Conservation (phyloP, 2,888 invertebrate species). For the Monopis laevigella region DNA sequence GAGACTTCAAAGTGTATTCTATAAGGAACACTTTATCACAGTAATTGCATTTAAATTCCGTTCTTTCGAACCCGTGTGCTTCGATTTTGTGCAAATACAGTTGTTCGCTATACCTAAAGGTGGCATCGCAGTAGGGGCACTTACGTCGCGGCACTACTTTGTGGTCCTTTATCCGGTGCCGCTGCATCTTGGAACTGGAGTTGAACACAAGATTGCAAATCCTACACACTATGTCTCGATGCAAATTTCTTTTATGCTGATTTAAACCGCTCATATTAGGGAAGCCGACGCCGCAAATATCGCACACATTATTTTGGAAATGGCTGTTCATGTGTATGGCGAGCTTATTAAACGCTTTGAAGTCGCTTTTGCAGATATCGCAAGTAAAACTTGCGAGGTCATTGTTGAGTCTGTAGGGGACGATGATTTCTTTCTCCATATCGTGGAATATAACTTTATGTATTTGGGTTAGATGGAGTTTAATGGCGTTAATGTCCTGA, state of each 20-base stretch:
- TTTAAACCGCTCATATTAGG: constrained; percentile 45
- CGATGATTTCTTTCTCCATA: constrained; percentile 39
- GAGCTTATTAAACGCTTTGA: constrained; percentile 50
- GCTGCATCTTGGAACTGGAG: constrained; percentile 28
- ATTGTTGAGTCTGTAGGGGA: constrained; percentile 42
- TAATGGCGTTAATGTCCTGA: constrained; percentile 31
- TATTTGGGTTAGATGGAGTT: constrained; percentile 34
- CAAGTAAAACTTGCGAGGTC: constrained; percentile 35
- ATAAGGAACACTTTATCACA: constrained; percentile 47
- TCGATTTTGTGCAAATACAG: constrained; percentile 5
- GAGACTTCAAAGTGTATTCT: constrained; percentile 2
- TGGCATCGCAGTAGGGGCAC: constrained; percentile 6
- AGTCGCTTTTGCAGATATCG: constrained; percentile 41
- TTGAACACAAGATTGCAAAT: constrained; percentile 1
- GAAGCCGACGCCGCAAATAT: constrained; percentile 46
- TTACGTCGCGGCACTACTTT: constrained; percentile 1
- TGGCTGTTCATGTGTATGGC: constrained; percentile 54
- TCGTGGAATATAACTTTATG: constrained; percentile 44
- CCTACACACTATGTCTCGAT: not conserved
- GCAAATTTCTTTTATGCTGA: constrained; percentile 35
- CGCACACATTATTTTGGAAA: constrained; percentile 50
- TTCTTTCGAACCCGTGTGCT: constrained; percentile 23
- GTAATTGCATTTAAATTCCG: constrained; percentile 36
- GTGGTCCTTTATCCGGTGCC: constrained; percentile 7
- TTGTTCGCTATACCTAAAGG: not conserved